Conservation (phyloP, 2,797 vertebrate genomes). For the Lagodon rhomboides region DNA sequence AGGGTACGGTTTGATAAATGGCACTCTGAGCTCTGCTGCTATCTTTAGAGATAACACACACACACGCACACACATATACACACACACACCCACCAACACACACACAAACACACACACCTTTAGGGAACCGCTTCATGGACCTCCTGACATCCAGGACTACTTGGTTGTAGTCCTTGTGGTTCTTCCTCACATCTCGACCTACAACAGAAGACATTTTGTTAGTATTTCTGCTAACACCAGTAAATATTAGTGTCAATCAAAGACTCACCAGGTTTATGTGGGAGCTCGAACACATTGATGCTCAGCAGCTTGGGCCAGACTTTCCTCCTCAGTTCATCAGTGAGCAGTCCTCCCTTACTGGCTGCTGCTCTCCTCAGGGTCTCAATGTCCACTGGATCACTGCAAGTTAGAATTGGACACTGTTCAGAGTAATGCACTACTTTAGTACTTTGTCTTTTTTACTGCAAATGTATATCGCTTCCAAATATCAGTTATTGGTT, state of each 20-base stretch:
- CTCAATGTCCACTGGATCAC: slow-evolving; percentile 87
- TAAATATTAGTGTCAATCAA: not conserved
- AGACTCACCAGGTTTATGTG: slow-evolving; percentile 85
- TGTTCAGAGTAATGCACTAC: not conserved
- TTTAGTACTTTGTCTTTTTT: too few species aligned
- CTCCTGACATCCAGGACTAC: slow-evolving; percentile 89
- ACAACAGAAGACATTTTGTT: slow-evolving; percentile 2
- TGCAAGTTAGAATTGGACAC: slow-evolving; percentile 34
- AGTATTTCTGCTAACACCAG: not conserved
- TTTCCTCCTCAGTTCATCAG: slow-evolving; percentile 87
- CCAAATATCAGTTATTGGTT: too few species aligned
- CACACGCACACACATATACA: slow-evolving; percentile 56
- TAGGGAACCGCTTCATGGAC: slow-evolving; percentile 89
- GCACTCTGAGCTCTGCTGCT: not conserved
- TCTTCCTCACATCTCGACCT: slow-evolving; percentile 84
- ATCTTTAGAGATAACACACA: slow-evolving; percentile 57
- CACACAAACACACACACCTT: slow-evolving; percentile 71
- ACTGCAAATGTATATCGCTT: too few species aligned
- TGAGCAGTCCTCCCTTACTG: slow-evolving; percentile 87
- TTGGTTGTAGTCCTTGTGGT: slow-evolving; percentile 89
- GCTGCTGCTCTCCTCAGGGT: slow-evolving; percentile 83
- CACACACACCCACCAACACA: not conserved
- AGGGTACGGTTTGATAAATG: slow-evolving; percentile 30
- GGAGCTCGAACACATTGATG: slow-evolving; percentile 86
- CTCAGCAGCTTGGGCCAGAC: slow-evolving; percentile 92